Base-by-base conservation (phyloP, 2,113 vertebrate genomes). In the Oryzias curvinotus region DNA sequence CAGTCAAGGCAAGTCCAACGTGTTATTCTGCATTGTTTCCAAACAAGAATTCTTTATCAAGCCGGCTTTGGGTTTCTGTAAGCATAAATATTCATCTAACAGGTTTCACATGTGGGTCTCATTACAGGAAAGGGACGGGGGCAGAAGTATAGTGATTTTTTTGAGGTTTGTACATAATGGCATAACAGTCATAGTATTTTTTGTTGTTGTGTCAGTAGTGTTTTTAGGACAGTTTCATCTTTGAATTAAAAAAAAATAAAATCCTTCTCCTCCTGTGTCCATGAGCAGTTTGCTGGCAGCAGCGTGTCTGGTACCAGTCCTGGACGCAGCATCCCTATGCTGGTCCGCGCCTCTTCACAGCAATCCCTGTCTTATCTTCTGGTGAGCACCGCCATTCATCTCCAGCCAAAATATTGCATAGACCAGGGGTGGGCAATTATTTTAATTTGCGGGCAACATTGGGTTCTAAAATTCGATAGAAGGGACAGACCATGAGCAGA, bases 71-170 rank as follows among this genome's bases (percentile, higher is more conserved):
- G 44, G 36, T 36, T 36, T 36, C 36, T 44, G 25, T n/a, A 47
- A 36, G 30, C 2, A 6, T 7, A 75, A 51, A 50, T 42, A 5
- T 12, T 45, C 43, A 44, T 3, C 7, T 53, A 14, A n/a, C n/a
- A 36, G 36, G 1, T 26, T 14, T 25, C 1, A 41, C 73, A 14
- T 6, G 49, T 21, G 7, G 17, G 1, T 60, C 72, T 26, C 10
- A 49, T 26, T 75, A 7, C 81, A 98, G 96, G 94, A 72, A 98
- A 97, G 90, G 93, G 93, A 84, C 93, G 94, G 89, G 94, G 91
- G 79, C 94, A 95, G 87, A 98, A 96, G 94, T 94, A 95, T 86
- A 96, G 91, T 76, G 96, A 98, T 89, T 98, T 96, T 87, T 96
- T 96, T 90, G 96, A 98, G 94, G 96, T 98, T 86, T 19, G 4